Base-by-base conservation (phyloP, 2,888 invertebrate genomes). In the Ectemnius cavifrons region DNA sequence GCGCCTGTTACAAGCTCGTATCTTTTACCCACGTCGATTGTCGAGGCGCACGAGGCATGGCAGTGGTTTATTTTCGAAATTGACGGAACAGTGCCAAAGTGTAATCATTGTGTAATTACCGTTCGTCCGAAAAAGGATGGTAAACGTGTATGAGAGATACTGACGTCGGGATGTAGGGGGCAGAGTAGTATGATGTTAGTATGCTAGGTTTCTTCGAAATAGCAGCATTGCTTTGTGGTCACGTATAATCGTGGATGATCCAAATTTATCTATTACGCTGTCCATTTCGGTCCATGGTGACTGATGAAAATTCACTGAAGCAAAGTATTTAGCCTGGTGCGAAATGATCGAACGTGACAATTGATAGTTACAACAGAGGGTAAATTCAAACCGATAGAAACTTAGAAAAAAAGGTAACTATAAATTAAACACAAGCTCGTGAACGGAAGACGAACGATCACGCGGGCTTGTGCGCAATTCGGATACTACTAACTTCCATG, bases 401-500 rank as follows among this genome's bases (percentile, higher is more conserved):
- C 1, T 37, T 37, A 2, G 37, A 37, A 37, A 37, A 37, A 8
- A 11, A 37, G 28, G 37, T 37, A 37, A 37, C 37, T 11, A 37
- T 37, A 37, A 37, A 37, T 37, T 4, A 37, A 11, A 37, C 0
- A 37, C 3, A 37, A 11, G 11, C 37, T 37, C 8, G 8, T 6
- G 11, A 37, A 8, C 37, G 37, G 37, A 37, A 16, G 23, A 45
- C 16, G n/a, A 60, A 20, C 45, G 61, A 62, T 37, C 58, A 37
- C 63, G 27, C 27, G 18, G 8, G 65, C 5, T 61, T 67, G 23
- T 20, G 65, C 20, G 20, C 71, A 72, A 71, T 80, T 70, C 46
- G 18, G 63, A n/a, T 68, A 66, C 67, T 73, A 80, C 80, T 80
- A 59, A 47, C 68, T 28, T 3, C 57, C 2, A 60, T 72, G 37